These are phyloP conservation scores for Acromyrmex charruanus DNA, from an alignment of 1,140 invertebrate genomes.

Conservation along the genomic window DNA sequence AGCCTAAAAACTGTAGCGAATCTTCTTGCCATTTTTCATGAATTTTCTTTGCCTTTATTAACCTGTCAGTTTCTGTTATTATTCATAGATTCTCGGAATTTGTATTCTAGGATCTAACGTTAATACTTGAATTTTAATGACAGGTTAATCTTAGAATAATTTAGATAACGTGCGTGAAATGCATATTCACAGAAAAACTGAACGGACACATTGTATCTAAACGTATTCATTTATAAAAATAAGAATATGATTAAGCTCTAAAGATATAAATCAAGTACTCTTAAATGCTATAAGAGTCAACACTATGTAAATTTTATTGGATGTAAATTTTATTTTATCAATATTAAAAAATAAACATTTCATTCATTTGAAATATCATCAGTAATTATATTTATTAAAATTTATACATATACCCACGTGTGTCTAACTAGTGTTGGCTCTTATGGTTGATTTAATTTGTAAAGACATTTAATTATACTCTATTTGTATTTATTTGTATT, in stretches of 20 bases:
- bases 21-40: not conserved
- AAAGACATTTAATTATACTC: too few relatives aligned
- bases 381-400: too few relatives aligned
- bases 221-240: not conserved
- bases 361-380: too few relatives aligned
- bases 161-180: not conserved
- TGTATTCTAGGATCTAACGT: not conserved
- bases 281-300: too few relatives aligned
- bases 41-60: slow-evolving; percentile 20
- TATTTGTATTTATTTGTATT: not conserved
- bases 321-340: too few relatives aligned
- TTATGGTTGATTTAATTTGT: too few relatives aligned
- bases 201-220: not conserved
- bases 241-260: too few relatives aligned
- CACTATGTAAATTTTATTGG: too few relatives aligned
- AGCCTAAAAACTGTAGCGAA: not conserved
- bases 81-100: slow-evolving; percentile 18
- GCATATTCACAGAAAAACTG: not conserved
- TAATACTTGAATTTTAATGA: not conserved
- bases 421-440: too few relatives aligned
- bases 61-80: not conserved
- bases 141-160: not conserved
- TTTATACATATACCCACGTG: too few relatives aligned
- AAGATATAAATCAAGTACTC: too few relatives aligned
- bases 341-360: too few relatives aligned